Percentiles rank a stretch among this genome's conserved stretches.
Conservation (phyloP, 2,113 vertebrate genomes). For the Erpornis zantholeuca region DNA sequence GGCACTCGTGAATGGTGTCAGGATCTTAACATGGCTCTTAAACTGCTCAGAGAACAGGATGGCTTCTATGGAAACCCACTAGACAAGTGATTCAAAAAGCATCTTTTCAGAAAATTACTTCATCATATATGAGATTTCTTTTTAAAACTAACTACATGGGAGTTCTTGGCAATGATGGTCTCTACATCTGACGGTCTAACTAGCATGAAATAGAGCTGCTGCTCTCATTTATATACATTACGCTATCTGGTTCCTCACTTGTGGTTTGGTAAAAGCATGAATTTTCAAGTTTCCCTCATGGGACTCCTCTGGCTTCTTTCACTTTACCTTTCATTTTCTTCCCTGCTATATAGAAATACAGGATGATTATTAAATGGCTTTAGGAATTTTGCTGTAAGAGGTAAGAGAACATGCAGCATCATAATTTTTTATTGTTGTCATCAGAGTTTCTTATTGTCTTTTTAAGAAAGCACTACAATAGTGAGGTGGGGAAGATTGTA, state of each 20-base stretch:
- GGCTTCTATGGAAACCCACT: constrained; percentile 9
- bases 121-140: constrained; percentile 23
- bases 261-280: constrained; percentile 44
- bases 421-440: constrained; percentile 1
- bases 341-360: not conserved
- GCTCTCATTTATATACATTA: constrained; percentile 54
- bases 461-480: not conserved
- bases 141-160: constrained; percentile 39
- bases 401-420: not conserved
- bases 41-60: not conserved
- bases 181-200: constrained; percentile 48
- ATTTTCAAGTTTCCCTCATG: constrained; percentile 48
- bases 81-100: constrained; percentile 35
- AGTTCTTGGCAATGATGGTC: constrained; percentile 51
- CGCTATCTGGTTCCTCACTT: constrained; percentile 23
- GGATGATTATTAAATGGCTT: not conserved
- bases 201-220: constrained; percentile 66
- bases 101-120: constrained; percentile 52
- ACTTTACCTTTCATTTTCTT: constrained; percentile 49
- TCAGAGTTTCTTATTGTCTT: not conserved
- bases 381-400: not conserved
- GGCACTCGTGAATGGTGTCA: not conserved
- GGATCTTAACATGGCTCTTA: not conserved
- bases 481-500: not conserved
- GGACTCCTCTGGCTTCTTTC: constrained; percentile 34